A percentile compares a stretch with the other conserved stretches of the same genome.
Evolutionary conservation across 2,888 invertebrate genomes (phyloP).

Genomic region (Hipparchia semele): DNA sequence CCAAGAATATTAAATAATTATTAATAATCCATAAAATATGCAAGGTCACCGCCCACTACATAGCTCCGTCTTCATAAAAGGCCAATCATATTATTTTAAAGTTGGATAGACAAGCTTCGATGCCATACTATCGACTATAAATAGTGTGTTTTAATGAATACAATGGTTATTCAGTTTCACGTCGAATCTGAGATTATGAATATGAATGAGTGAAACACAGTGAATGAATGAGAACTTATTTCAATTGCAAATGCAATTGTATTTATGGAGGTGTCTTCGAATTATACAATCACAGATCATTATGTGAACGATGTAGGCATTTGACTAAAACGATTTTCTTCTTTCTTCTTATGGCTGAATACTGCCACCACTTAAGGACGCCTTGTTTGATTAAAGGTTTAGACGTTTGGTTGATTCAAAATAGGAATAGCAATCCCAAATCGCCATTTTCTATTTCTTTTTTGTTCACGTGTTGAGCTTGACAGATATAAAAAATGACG

Average conservation of each 20-base stretch:
- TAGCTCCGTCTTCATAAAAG: neutral
- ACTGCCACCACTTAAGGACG: neutral
- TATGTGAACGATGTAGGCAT: neutral
- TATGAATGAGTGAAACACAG: constrained; percentile 21
- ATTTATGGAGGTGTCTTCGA: neutral
- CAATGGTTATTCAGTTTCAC: constrained; percentile 2
- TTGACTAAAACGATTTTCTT: neutral
- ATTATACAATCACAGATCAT: neutral
- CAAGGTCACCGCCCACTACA: neutral
- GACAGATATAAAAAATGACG: no score
- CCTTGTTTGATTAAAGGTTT: neutral
- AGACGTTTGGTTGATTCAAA: neutral
- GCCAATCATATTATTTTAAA: neutral
- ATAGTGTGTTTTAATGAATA: neutral
- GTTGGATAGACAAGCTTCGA: neutral
- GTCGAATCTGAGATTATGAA: neutral
- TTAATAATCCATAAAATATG: neutral
- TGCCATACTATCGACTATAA: neutral
- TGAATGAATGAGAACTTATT: constrained; percentile 7
- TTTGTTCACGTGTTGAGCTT: no score
- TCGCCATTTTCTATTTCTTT: no score
- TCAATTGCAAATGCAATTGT: constrained; percentile 8
- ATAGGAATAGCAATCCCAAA: no score
- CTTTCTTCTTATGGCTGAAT: neutral
- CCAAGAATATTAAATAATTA: neutral